Evolutionary conservation across 2,888 invertebrate species (phyloP), one percentile per base, ranked within the genome.

Genomic region (Brenthis ino): DNA sequence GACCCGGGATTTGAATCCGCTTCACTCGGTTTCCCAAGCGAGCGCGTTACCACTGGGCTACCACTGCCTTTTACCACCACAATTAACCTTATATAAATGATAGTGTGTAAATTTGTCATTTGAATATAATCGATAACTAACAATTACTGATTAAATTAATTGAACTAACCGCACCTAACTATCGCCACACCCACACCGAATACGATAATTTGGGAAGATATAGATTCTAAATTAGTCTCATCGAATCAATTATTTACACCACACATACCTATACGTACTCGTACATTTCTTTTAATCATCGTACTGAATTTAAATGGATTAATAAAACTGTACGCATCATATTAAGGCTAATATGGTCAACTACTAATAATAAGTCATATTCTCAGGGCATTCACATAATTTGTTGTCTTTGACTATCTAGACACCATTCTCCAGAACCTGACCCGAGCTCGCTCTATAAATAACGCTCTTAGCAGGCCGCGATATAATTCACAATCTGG

Each of bases 401-500:
- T 72, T 65, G 65, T 67, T 64, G 58, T 67, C 60, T 65, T 70
- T 65, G 63, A 53, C 63, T 68, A 68, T 70, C 67, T 67, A 68
- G 63, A 72, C 67, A 75, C 73, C 68, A 73, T 64, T 69, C 69
- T 66, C 60, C 74, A 71, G 73, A 70, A 77, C 75, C 78, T 77
- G 81, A 77, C 79, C 80, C 78, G 76, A 75, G 76, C 80, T 80
- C 73, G 80, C 76, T 77, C 79, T 80, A 88, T 90, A 91, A 92
- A 92, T 90, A 88, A 90, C 82, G 76, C 72, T 84, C 91, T 89
- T 89, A 90, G 64, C 85, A 81, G 84, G 84, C 86, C 85, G 68
- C 84, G 71, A 75, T 87, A 85, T 89, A 90, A 89, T 89, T 89
- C 87, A 91, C 85, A 86, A 85, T 84, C 82, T 85, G 84, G 82